Evolutionary conservation across 2,113 vertebrate genomes (phyloP).

Genomic region (Zosterops borbonicus): DNA sequence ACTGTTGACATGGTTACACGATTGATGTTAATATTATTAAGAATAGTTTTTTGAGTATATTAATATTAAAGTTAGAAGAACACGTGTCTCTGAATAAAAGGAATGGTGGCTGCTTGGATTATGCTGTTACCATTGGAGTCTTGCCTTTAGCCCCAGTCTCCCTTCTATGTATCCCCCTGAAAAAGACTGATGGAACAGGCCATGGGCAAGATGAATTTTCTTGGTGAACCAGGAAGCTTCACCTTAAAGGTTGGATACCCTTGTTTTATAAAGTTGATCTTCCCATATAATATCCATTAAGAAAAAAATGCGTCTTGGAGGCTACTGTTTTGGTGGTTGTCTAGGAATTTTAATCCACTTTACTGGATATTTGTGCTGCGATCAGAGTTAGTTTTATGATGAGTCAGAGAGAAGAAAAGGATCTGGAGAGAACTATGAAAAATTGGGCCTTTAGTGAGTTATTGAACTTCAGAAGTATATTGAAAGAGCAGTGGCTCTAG

Average conservation of each 20-base stretch:
- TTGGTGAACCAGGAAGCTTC: background rate
- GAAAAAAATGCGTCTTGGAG: background rate
- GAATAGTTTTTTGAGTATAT: background rate
- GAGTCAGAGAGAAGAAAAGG: background rate
- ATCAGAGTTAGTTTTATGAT: background rate
- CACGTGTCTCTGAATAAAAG: background rate
- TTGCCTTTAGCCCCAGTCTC: background rate
- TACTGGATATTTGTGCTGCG: background rate
- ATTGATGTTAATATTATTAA: background rate
- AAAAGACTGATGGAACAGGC: background rate
- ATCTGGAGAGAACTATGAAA: background rate
- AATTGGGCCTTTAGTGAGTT: background rate
- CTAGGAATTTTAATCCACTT: constrained; percentile 24
- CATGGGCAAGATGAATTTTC: background rate
- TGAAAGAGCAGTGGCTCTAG: background rate
- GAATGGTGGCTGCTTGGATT: background rate
- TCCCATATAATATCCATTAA: background rate
- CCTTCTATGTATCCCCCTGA: background rate
- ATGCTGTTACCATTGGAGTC: background rate
- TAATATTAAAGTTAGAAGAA: background rate
- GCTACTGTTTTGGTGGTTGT: background rate
- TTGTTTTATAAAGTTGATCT: background rate
- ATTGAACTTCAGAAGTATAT: background rate
- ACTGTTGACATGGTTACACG: background rate
- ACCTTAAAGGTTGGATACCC: background rate